These are phyloP conservation scores for Sphenodon punctatus DNA, from an alignment of 2,797 vertebrate genomes.

Conservation along the genomic window DNA sequence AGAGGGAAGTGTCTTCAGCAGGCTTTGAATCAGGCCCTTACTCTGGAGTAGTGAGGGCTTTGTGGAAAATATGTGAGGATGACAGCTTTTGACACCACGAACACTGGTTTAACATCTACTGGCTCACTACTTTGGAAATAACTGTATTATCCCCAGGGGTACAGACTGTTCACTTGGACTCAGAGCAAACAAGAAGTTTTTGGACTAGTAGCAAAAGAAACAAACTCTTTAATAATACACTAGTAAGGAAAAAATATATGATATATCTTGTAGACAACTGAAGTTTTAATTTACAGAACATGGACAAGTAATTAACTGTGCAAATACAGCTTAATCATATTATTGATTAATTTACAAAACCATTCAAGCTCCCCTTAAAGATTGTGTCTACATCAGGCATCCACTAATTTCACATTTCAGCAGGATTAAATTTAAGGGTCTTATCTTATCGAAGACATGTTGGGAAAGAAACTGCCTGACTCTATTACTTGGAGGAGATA, in stretches of 20 bases:
- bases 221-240: background rate
- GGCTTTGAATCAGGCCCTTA: background rate
- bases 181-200: background rate
- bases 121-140: background rate
- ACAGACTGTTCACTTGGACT: too few species aligned
- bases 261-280: background rate
- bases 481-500: constrained; percentile 2
- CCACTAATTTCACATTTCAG: constrained; percentile 53
- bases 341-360: constrained; percentile 75
- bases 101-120: background rate
- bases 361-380: constrained; percentile 61
- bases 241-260: background rate
- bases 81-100: background rate
- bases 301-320: constrained; percentile 64
- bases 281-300: constrained; percentile 53
- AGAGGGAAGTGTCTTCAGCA: background rate
- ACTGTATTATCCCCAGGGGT: background rate
- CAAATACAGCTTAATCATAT: constrained; percentile 59
- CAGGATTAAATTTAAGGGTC: constrained; percentile 59
- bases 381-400: constrained; percentile 34
- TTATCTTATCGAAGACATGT: constrained; percentile 54
- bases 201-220: background rate
- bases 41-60: background rate
- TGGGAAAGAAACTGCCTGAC: constrained; percentile 9
- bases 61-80: background rate